phyloP scores from a whole-genome alignment of 2,113 vertebrate species.

The Seriola quinqueradiata region DNA sequence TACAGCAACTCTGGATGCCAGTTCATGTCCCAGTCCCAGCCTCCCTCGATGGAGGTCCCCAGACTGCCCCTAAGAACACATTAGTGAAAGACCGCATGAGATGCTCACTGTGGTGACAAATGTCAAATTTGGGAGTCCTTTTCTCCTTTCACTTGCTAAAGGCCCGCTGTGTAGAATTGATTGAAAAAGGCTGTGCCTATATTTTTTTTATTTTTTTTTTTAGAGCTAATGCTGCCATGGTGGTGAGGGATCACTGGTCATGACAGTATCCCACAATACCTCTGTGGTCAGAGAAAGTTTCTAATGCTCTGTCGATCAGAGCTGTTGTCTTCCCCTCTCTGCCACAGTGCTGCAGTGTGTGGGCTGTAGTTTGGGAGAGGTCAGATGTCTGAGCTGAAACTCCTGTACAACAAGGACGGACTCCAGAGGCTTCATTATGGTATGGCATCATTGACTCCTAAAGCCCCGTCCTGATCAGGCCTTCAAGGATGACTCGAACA shows the following conservation, averaged over 20 bases:
- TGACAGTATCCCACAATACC: constrained; percentile 33
- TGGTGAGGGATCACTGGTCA: constrained; percentile 46
- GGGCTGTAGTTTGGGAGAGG: constrained; percentile 31
- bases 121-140: constrained; percentile 40
- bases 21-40: constrained; percentile 30
- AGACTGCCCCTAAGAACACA: constrained; percentile 36
- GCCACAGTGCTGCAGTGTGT: constrained; percentile 18
- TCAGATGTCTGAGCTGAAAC: constrained; percentile 37
- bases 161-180: constrained; percentile 53
- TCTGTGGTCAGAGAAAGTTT: constrained; percentile 45
- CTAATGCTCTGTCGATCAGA: constrained; percentile 31
- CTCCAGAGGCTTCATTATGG: constrained; percentile 66
- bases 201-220: not conserved
- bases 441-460: constrained; percentile 49
- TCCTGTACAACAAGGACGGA: constrained; percentile 13
- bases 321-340: constrained; percentile 21
- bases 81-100: constrained; percentile 22
- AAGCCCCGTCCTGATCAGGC: not conserved
- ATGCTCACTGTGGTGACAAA: constrained; percentile 13
- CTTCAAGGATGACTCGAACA: constrained; percentile 18
- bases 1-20: constrained; percentile 38
- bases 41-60: not conserved
- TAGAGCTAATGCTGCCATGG: constrained; percentile 47
- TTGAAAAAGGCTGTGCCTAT: constrained; percentile 52
- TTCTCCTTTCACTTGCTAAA: constrained; percentile 1